Evolutionary conservation across 2,113 vertebrate species (phyloP), one percentile per base, ranked within the genome.

Genomic region (Gambusia affinis): DNA sequence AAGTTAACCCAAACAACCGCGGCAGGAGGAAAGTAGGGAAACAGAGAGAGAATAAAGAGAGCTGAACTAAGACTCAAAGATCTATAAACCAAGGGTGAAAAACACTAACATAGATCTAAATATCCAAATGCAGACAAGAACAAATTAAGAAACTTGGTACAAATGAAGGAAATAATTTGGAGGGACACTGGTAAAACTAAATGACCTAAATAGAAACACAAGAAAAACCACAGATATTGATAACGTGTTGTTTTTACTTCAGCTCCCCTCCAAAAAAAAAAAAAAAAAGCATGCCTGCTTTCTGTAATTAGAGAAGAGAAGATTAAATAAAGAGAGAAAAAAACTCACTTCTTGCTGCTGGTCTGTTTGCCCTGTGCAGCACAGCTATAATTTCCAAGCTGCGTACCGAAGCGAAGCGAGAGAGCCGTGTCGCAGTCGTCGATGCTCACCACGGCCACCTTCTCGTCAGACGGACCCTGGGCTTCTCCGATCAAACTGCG

Each of bases 391-490:
- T 99, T 99, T 70, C 97, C 96, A 0, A 99, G 96, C 88, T 97
- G 96, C 0, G 87, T 92, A 17, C 96, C 95, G 1, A 99, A 99
- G 84, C 96, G 96, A 73, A 99, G 94, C 3, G 98, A 97, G 86
- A 99, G 89, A 0, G 97, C 94, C 3, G 95, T 95, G 0, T 99
- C 96, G 29, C 98, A 99, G 88, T 98, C 95, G 5, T 99, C 98
- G 70, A 99, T 91, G 19, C 95, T 98, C 87, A 99, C 88, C 83
- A 98, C 95, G 0, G 97, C 97, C 83, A 99, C 96, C 85, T 99
- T 99, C 92, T 99, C 97, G 88, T 97, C 97, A 11, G 98, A 99
- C 1, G 98, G 98, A 62, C 98, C 98, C 89, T 98, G 97, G 22
- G 94, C 96, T 72, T 96, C 95, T 0, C 98, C 98, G 15, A 95